Evolutionary conservation across 2,113 vertebrate genomes (phyloP), one percentile per base, ranked within the genome.

Genomic region (Aythya baeri): DNA sequence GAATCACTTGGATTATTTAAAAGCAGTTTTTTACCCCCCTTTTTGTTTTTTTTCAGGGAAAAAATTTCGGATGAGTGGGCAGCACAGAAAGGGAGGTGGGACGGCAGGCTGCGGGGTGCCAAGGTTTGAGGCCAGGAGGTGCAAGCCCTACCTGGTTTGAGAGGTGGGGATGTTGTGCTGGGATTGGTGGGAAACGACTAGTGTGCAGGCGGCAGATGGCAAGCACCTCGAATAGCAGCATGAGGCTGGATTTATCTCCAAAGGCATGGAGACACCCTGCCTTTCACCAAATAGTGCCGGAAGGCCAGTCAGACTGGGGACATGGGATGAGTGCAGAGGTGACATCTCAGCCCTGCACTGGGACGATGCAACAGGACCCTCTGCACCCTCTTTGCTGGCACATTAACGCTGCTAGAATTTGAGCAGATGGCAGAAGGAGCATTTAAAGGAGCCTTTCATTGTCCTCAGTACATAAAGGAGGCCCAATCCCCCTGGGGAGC

Each of bases 401-500:
- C 1, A 6, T 63, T 83, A 85, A 34, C 25, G 17, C 25, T 7
- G 12, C n/a, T 85, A 13, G 6, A 3, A 1, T 41, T 54, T 65
- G 52, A 49, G n/a, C 16, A 79, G 32, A n/a, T 32, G 34, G 83
- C 65, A 86, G 38, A 50, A 83, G 66, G 55, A 62, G 11, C 9
- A 10, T 86, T 8, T 22, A 92, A 76, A 62, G 72, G 52, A 18
- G 41, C 10, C 4, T 67, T 71, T 80, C 55, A 5, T 84, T 89
- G 83, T 86, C 22, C 32, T 61, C 59, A 29, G 41, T 32, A 58
- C 38, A 17, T 52, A 57, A 83, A 54, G 13, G 34, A 65, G 62
- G 15, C 44, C 5, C 54, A 41, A 4, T 46, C 49, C 26, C 27
- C 76, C 0, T 2, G 6, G 38, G 57, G 21, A 0, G 2, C 22